Conservation (phyloP, 1,140 invertebrate genomes). For the Lucilia cuprina region DNA sequence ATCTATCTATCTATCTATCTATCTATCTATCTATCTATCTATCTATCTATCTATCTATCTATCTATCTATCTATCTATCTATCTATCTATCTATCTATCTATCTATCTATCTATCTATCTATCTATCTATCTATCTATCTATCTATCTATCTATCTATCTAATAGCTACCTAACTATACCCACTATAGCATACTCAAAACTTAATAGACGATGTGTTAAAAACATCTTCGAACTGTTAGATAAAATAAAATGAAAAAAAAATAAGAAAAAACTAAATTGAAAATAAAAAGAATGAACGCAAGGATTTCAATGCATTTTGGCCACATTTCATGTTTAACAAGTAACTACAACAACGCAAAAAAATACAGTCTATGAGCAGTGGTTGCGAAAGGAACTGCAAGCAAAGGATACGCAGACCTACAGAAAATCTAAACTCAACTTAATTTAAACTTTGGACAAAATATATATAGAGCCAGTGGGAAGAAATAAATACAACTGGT, state of each 20-base stretch:
- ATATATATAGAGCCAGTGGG: neutral
- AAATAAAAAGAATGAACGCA: neutral
- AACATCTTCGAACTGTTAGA: neutral
- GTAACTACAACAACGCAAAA: neutral
- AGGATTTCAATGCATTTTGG: constrained; percentile 10
- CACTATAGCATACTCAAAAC: neutral
- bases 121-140: too few species aligned
- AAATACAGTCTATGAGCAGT: neutral
- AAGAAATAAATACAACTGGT: neutral
- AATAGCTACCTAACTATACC: too few species aligned
- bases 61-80: too few species aligned
- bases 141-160: too few species aligned
- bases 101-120: too few species aligned
- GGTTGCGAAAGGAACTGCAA: neutral
- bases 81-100: too few species aligned
- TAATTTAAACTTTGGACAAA: neutral
- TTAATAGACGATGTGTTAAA: constrained; percentile 26
- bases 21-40: too few species aligned
- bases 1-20: too few species aligned
- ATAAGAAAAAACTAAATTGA: neutral
- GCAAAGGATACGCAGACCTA: neutral
- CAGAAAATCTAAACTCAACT: neutral
- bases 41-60: too few species aligned
- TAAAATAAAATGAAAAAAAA: neutral
- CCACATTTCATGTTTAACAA: constrained; percentile 11